These are phyloP conservation scores for Ceramica pisi DNA, from an alignment of 2,888 invertebrate genomes.

Conservation along the genomic window DNA sequence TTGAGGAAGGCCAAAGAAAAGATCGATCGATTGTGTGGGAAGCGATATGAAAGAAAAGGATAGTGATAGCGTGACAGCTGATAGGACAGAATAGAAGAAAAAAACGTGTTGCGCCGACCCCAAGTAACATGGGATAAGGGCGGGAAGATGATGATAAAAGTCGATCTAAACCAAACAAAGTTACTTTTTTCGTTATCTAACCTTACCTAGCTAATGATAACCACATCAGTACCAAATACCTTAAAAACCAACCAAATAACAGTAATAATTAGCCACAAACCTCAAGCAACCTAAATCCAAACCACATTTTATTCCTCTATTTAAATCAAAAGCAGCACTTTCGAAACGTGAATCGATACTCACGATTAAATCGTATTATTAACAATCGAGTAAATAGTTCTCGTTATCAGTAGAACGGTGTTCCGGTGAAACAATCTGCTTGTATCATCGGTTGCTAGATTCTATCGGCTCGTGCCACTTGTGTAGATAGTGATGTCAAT, in stretches of 20 bases:
- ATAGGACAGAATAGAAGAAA: no score
- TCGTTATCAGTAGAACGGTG: constrained; percentile 77
- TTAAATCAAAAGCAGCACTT: constrained; percentile 72
- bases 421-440: constrained; percentile 88
- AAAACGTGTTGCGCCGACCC: no score
- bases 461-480: constrained; percentile 89
- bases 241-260: constrained; percentile 23
- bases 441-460: constrained; percentile 88
- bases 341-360: constrained; percentile 79
- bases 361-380: constrained; percentile 80
- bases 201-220: neutral
- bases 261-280: constrained; percentile 34
- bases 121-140: no score
- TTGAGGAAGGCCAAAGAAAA: no score
- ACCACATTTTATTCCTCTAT: constrained; percentile 61
- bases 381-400: constrained; percentile 77
- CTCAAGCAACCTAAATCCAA: constrained; percentile 15
- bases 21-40: no score
- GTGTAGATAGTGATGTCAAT: constrained; percentile 81
- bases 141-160: no score
- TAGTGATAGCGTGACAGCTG: no score
- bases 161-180: no score
- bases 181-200: no score
- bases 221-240: neutral
- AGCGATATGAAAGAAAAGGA: no score